A percentile compares a stretch with the other conserved stretches of the same genome.
phyloP scores from a whole-genome alignment of 2,797 vertebrate species.

The Trachops cirrhosus region DNA sequence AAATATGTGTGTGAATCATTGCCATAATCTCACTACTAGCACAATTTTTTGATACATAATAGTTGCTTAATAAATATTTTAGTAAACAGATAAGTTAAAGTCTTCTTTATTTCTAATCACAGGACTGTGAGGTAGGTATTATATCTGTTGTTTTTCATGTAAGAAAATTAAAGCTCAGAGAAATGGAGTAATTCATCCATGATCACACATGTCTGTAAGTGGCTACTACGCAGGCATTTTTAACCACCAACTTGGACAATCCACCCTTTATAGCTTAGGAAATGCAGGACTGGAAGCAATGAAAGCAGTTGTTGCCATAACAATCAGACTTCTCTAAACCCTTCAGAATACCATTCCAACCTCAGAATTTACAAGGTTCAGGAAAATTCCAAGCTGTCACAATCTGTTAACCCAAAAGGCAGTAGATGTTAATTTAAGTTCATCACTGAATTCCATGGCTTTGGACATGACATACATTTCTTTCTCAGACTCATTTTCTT shows the following conservation, averaged over 20 bases:
- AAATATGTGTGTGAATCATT: background rate
- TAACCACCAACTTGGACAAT: background rate
- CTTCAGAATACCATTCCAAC: slow-evolving; percentile 23
- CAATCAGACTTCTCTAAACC: background rate
- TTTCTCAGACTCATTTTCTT: slow-evolving; percentile 33
- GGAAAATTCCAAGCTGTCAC: slow-evolving; percentile 24
- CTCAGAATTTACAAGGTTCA: slow-evolving; percentile 32
- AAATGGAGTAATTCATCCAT: background rate
- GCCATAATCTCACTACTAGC: background rate
- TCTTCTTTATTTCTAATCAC: background rate
- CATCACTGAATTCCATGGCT: background rate
- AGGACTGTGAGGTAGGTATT: background rate
- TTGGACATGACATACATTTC: background rate
- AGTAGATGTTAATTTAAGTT: slow-evolving; percentile 7
- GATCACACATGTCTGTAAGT: background rate
- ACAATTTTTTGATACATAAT: background rate
- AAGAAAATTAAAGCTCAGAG: background rate
- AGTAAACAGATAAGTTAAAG: background rate
- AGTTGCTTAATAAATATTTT: background rate
- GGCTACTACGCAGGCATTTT: background rate
- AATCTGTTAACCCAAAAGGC: slow-evolving; percentile 23
- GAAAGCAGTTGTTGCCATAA: background rate
- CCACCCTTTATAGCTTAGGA: background rate
- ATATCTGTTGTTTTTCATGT: background rate
- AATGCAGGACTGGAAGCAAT: background rate